phyloP scores from a whole-genome alignment of 2,113 vertebrate genomes.

The Hemiscyllium ocellatum region DNA sequence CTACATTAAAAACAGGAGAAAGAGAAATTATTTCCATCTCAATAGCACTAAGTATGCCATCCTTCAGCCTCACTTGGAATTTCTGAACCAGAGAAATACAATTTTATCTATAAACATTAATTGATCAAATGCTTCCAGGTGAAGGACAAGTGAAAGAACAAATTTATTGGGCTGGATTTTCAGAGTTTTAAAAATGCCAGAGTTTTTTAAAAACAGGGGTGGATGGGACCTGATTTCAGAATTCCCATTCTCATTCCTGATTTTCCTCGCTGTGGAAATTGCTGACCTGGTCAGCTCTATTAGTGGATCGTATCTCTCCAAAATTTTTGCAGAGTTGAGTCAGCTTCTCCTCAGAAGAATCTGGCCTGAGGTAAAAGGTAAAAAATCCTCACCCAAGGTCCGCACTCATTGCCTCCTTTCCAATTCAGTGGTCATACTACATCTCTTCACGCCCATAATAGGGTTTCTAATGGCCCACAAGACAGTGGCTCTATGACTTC shows the following conservation, averaged over 20 bases:
- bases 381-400: too few species aligned
- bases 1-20: constrained; percentile 48
- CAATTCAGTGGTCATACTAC: not conserved
- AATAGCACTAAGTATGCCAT: too few species aligned
- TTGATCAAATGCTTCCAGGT: not conserved
- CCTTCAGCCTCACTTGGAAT: not conserved
- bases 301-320: too few species aligned
- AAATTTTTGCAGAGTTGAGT: too few species aligned
- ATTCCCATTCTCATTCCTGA: not conserved
- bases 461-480: not conserved
- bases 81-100: not conserved
- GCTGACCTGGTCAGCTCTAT: not conserved
- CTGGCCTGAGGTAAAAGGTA: too few species aligned
- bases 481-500: too few species aligned
- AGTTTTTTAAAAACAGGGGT: not conserved
- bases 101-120: not conserved
- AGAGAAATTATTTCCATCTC: not conserved
- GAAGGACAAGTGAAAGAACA: not conserved
- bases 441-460: not conserved
- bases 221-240: too few species aligned
- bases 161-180: not conserved
- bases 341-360: not conserved
- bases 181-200: not conserved
- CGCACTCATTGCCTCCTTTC: not conserved
- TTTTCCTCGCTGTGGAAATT: not conserved